Base-by-base conservation (phyloP, 2,888 invertebrate genomes). In the Protodeltote pygarga region DNA sequence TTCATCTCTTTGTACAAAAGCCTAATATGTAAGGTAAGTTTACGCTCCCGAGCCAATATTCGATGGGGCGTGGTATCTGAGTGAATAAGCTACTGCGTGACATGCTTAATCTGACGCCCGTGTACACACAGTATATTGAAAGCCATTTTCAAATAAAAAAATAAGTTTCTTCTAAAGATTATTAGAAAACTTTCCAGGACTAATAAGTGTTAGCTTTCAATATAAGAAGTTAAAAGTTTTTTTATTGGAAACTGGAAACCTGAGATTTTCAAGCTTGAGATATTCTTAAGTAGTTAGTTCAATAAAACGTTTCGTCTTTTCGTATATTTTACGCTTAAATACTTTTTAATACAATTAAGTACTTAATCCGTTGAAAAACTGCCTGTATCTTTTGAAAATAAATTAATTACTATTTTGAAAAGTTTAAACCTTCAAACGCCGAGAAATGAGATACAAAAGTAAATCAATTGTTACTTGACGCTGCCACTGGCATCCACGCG, bases 61-160 rank as follows among this genome's bases (percentile, higher is more conserved):
- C 57, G 54, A 48, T 47, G 61, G 65, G 71, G 69, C 63, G 66
- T 63, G 65, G 55, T 44, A 32, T 37, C 34, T 53, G 54, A 53
- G 48, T 65, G 66, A 62, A 65, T 73, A 69, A 73, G 61, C 58
- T 50, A 31, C 35, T 40, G 41, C 39, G 55, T 71, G 60, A 75
- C 75, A 68, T 47, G 48, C 46, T 48, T 67, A 64, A 75, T 72
- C 61, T 46, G 34, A 38, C 29, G 38, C 38, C 34, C 17, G 39
- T 35, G 34, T 16, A 44, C 28, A 39, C 38, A 28, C 27, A 47
- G 29, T 48, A 58, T 67, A 65, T 71, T 66, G 60, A 54, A 59
- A 50, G 24, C 38, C 29, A 54, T 37, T 27, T 50, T 48, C 17
- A 24, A 24, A 31, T 15, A 39, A 20, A 37, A 37, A 47, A 46